A percentile compares a stretch with the other conserved stretches of the same genome.
phyloP scores from a whole-genome alignment of 1,140 invertebrate genomes.

The Mya arenaria region DNA sequence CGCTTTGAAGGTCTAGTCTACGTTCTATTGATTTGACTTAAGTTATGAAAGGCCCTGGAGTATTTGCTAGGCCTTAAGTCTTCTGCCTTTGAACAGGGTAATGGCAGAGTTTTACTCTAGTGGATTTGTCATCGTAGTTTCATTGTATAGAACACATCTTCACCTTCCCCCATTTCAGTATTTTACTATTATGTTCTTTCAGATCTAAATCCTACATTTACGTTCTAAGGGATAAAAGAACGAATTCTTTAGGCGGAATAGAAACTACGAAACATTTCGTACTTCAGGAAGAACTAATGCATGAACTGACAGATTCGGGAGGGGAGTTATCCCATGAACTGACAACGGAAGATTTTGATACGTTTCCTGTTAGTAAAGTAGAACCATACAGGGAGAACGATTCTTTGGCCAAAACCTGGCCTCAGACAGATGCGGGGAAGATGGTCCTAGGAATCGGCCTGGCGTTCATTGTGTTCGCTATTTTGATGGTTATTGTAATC shows the following conservation, averaged over 20 bases:
- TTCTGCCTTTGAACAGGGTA: no score
- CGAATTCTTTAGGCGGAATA: conserved; percentile 12
- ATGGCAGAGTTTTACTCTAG: no score
- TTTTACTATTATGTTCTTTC: neutral
- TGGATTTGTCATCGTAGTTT: no score
- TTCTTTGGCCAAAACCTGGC: neutral
- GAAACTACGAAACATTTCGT: conserved; percentile 16
- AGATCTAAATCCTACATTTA: conserved; percentile 49
- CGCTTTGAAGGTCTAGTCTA: no score
- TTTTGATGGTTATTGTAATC: neutral
- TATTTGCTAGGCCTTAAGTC: no score
- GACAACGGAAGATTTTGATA: conserved; percentile 39
- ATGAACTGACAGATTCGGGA: neutral
- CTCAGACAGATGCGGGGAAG: neutral
- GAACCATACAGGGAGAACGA: neutral
- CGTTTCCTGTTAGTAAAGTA: conserved; percentile 19
- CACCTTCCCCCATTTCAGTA: no score
- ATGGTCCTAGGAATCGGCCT: conserved; percentile 1
- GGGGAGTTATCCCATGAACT: conserved; percentile 34
- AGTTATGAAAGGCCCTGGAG: no score
- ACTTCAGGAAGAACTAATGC: conserved; percentile 14
- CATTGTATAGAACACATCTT: no score
- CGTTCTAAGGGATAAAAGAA: conserved; percentile 10
- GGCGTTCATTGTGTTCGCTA: neutral
- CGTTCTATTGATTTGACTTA: no score